Percentiles rank a stretch among this genome's conserved stretches.
Evolutionary conservation across 2,888 invertebrate species (phyloP).

Genomic region (Lithodes maja): DNA sequence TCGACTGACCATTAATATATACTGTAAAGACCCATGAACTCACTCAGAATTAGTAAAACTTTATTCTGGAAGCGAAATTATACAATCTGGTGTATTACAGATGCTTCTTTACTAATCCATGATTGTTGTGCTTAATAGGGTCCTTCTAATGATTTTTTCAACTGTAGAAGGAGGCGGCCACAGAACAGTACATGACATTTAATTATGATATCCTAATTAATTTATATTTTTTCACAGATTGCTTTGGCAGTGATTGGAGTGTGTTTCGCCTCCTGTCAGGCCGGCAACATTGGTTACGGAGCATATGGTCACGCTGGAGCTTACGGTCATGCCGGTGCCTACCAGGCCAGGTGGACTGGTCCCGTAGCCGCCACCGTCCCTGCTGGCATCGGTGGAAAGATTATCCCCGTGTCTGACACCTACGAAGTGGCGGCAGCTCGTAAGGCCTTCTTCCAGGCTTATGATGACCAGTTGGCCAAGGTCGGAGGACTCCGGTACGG

Average conservation of each 20-base stretch:
- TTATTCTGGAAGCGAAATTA: too few relatives aligned
- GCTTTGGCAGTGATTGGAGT: conserved; percentile 46
- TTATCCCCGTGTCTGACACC: conserved; percentile 48
- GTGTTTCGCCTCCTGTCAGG: conserved; percentile 28
- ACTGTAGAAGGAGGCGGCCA: too few relatives aligned
- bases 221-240: conserved; percentile 20
- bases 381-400: conserved; percentile 50
- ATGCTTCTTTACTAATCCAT: too few relatives aligned
- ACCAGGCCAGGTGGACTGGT: conserved; percentile 42
- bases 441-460: conserved; percentile 31
- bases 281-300: too few relatives aligned
- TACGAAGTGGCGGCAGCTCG: conserved; percentile 48
- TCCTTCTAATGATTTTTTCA: too few relatives aligned
- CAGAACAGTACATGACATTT: too few relatives aligned
- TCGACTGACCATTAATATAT: too few relatives aligned
- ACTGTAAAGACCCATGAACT: too few relatives aligned
- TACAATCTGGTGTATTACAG: too few relatives aligned
- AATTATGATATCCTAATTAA: too few relatives aligned
- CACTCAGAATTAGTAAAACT: too few relatives aligned
- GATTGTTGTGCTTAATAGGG: too few relatives aligned
- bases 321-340: background rate
- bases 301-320: background rate
- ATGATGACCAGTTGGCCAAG: conserved; percentile 3
- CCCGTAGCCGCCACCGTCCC: conserved; percentile 55
- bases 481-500: background rate